Evolutionary conservation across 2,113 vertebrate genomes (phyloP), one percentile per base, ranked within the genome.

Genomic region (Andinoacara biseriatus): DNA sequence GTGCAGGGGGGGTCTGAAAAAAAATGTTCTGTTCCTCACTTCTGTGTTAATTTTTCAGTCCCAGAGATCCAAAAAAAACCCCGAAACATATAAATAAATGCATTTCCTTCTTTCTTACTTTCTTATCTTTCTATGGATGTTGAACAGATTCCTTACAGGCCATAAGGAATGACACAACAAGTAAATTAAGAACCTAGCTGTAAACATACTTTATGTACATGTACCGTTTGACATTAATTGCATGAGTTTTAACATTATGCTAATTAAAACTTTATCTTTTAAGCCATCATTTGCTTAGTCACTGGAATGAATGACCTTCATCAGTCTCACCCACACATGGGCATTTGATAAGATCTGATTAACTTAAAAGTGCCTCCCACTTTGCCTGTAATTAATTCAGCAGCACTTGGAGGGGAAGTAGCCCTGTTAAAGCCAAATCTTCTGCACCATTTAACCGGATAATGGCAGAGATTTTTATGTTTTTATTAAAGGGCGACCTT

Each of bases 401-500:
- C 65, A 85, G 88, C 84, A 76, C 90, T 87, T 80, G 81, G 81
- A 91, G 78, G 90, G 86, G 76, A 83, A 81, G 87, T 85, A 81
- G 82, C 91, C 80, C 83, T 69, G 84, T 90, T 88, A 87, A 86
- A 91, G 85, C 67, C 79, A 85, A 93, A 94, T 95, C 93, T 93
- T 93, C 92, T 92, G 94, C 93, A 92, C 92, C 94, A 94, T 95
- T 95, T 95, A 93, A 93, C 93, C 29, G 84, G 87, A 91, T 94
- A 94, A 95, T 94, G 85, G 87, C 86, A 40, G 85, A 77, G 81
- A 86, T 81, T 94, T 93, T 94, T 93, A 93, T 88, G 87, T 94
- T 90, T 91, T 93, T 84, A 92, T 93, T 94, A 91, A 89, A 85
- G 86, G 79, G 67, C 80, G 85, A 92, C 92, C 91, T 95, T 93